A percentile compares a stretch with the other conserved stretches of the same genome.
These are phyloP conservation scores for Crematogaster levior DNA, from an alignment of 2,888 invertebrate genomes.

Conservation along the genomic window DNA sequence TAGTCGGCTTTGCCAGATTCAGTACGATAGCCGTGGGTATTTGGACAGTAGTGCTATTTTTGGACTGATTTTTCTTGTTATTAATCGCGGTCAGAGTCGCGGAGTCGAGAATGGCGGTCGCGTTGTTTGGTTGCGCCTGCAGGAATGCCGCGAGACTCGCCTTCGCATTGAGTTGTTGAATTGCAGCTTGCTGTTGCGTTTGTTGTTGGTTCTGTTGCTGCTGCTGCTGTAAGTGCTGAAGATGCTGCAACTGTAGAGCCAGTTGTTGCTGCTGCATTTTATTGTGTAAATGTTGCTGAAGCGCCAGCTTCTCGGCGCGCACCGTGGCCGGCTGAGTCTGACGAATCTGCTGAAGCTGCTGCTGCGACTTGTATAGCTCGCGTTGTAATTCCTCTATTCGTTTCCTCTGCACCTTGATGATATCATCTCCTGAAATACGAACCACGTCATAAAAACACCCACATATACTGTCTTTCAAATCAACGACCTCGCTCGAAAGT, in stretches of 20 bases:
- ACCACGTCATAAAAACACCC: conserved; percentile 66
- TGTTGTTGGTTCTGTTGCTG: conserved; percentile 87
- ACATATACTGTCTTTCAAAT: conserved; percentile 50
- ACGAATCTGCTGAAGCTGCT: conserved; percentile 90
- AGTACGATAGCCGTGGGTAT: conserved; percentile 83
- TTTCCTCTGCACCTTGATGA: conserved; percentile 93
- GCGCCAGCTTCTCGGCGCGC: conserved; percentile 86
- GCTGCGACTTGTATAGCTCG: conserved; percentile 92
- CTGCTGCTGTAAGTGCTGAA: conserved; percentile 88
- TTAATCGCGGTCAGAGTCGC: conserved; percentile 84
- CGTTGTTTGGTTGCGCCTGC: conserved; percentile 84
- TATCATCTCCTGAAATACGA: conserved; percentile 88
- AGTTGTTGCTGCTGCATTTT: conserved; percentile 89
- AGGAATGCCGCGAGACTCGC: conserved; percentile 86
- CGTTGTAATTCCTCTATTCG: conserved; percentile 95
- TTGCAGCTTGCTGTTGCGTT: conserved; percentile 80
- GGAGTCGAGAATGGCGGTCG: conserved; percentile 81
- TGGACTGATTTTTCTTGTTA: conserved; percentile 84
- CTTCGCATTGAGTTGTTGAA: conserved; percentile 85
- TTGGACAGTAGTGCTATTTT: conserved; percentile 82
- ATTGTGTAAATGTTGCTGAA: conserved; percentile 90
- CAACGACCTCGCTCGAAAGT: conserved; percentile 29
- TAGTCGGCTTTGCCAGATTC: conserved; percentile 82
- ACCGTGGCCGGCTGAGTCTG: conserved; percentile 89
- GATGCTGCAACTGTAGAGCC: conserved; percentile 87